Conservation (phyloP, 1,140 invertebrate species). For the Ooceraea biroi region DNA sequence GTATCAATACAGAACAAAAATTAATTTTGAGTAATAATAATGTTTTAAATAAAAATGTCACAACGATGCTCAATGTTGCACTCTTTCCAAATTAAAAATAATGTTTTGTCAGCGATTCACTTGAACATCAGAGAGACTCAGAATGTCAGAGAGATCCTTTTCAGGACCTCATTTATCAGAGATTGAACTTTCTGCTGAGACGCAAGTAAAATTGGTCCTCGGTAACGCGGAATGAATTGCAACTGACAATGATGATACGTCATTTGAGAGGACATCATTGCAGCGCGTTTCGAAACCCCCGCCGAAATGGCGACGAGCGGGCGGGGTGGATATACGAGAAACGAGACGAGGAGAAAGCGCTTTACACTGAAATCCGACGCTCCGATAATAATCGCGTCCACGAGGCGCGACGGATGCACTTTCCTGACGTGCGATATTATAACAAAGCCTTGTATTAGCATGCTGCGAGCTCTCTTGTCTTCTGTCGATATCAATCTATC, state of each 20-base stretch:
- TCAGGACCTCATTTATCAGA: constrained; percentile 15
- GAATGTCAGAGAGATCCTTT: not conserved
- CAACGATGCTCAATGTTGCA: not conserved
- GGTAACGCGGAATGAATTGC: constrained; percentile 39
- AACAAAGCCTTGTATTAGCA: constrained; percentile 41
- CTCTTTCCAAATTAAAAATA: not conserved
- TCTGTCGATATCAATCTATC: constrained; percentile 29
- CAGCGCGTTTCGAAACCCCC: constrained; percentile 25
- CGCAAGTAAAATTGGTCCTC: constrained; percentile 28
- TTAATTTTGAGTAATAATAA: not conserved
- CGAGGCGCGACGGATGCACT: not conserved
- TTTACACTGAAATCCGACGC: constrained; percentile 50
- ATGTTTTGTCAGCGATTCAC: not conserved
- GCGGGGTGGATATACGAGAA: not conserved
- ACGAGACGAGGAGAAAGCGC: constrained; percentile 29
- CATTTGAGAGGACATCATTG: constrained; percentile 22
- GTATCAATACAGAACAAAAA: too few species aligned
- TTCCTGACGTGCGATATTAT: constrained; percentile 22
- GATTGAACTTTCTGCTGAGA: constrained; percentile 1
- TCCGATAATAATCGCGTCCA: constrained; percentile 40
- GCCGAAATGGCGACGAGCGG: constrained; percentile 20
- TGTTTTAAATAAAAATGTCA: not conserved
- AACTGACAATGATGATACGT: constrained; percentile 27
- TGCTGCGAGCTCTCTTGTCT: not conserved
- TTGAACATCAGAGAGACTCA: not conserved